Evolutionary conservation across 2,113 vertebrate genomes (phyloP), one percentile per base, ranked within the genome.

Genomic region (Anolis carolinensis): DNA sequence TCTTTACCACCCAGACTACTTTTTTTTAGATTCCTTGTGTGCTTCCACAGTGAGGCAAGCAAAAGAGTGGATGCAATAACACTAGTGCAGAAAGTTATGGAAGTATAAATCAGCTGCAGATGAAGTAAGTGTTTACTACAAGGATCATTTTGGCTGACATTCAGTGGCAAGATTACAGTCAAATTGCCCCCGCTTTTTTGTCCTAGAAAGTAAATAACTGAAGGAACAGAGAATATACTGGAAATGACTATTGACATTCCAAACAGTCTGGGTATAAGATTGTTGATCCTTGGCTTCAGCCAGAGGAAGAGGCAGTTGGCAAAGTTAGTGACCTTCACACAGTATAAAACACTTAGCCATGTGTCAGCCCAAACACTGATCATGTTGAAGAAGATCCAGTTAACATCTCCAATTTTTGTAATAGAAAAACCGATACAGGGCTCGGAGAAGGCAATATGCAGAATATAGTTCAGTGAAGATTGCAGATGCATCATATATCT

Each of bases 31-130:
- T 79, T 82, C 67, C 0, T 14, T 0, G 1, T 25, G 18, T 91
- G 91, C 7, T 59, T 87, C 52, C 89, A 81, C 70, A 91, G 80
- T 14, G 90, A 93, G 32, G 3, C 3, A 4, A 94, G 84, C 80
- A 93, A 25, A 67, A 89, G 21, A 1, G 39, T 5, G 1, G 79
- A 88, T 0, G 89, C 88, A 13, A 68, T 23, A 6, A 65, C 21
- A 25, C 6, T 65, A 6, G 23, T 25, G 63, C 14, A 25, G 63
- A 65, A 65, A 27, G 21, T 65, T 65, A 65, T 65, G 16, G 14
- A 65, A 65, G 63, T 65, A 27, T 25, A 25, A 65, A 7, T 65
- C 1, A 25, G 23, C 6, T 65, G 63, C 63, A 65, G 21, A 65
- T 7, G 4, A 25, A 25, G 4, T 7, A 65, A 25, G 7, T 7